These are phyloP conservation scores for Maniola jurtina DNA, from an alignment of 1,140 invertebrate species.

Conservation along the genomic window DNA sequence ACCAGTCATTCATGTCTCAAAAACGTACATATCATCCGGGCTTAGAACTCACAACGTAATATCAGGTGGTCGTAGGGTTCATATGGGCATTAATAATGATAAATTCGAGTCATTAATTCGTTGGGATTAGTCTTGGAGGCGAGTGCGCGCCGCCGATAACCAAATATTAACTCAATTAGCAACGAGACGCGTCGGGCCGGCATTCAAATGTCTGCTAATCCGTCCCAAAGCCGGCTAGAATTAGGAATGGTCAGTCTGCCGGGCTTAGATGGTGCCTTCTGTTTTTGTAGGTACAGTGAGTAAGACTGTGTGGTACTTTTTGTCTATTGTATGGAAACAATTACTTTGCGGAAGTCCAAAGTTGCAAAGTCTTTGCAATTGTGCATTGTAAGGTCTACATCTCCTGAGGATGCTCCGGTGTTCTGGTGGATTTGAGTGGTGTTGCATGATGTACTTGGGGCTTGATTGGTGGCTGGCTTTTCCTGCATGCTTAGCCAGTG, in stretches of 20 bases:
- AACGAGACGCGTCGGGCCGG: constrained; percentile 50
- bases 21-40: constrained; percentile 7
- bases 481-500: no score
- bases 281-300: constrained; percentile 20
- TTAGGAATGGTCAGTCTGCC: constrained; percentile 47
- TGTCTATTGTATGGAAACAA: no score
- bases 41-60: constrained; percentile 18
- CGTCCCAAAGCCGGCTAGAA: constrained; percentile 41
- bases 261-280: constrained; percentile 26
- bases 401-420: no score
- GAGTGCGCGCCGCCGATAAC: constrained; percentile 73
- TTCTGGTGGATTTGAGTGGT: no score
- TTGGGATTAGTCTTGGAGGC: constrained; percentile 64
- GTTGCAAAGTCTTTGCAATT: no score
- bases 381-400: no score
- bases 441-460: no score
- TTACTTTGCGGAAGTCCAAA: no score
- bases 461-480: no score
- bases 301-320: constrained; percentile 4
- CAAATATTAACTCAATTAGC: constrained; percentile 79
- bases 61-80: constrained; percentile 63
- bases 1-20: not conserved
- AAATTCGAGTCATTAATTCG: constrained; percentile 77
- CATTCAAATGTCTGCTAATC: constrained; percentile 74
- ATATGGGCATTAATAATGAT: constrained; percentile 76